These are phyloP conservation scores for Hippolais icterina DNA, from an alignment of 2,113 vertebrate species.

Conservation along the genomic window DNA sequence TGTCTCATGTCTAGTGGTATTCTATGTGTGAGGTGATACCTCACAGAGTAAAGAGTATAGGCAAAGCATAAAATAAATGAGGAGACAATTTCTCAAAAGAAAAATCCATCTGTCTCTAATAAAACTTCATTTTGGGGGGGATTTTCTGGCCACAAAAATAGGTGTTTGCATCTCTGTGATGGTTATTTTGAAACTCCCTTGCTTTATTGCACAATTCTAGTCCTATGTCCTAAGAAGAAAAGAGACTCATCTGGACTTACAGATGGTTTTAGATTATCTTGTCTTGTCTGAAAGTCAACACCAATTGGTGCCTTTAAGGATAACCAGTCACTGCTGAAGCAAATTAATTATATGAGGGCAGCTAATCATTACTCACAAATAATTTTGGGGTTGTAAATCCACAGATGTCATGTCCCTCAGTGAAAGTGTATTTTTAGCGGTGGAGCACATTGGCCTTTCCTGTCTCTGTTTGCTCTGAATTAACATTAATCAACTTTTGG, in stretches of 20 bases:
- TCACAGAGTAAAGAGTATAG: background rate
- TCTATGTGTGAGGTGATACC: background rate
- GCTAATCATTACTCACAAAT: constrained; percentile 56
- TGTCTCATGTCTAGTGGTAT: background rate
- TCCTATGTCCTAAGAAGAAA: background rate
- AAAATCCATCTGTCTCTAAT: background rate
- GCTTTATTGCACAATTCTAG: background rate
- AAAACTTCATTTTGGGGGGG: background rate
- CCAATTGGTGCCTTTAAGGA: background rate
- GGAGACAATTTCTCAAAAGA: background rate
- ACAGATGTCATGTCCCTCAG: constrained; percentile 44
- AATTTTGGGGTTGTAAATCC: constrained; percentile 56
- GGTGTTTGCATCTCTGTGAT: background rate
- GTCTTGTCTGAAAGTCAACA: constrained; percentile 14
- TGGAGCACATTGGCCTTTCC: constrained; percentile 46
- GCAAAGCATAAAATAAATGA: background rate
- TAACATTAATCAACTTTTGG: constrained; percentile 71
- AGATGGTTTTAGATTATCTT: background rate
- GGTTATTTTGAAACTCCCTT: background rate
- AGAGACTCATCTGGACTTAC: background rate
- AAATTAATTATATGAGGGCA: constrained; percentile 63
- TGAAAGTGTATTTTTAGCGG: constrained; percentile 61
- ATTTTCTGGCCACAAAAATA: background rate
- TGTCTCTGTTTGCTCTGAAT: constrained; percentile 71
- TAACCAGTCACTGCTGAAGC: background rate